Evolutionary conservation across 2,888 invertebrate species (phyloP).

Genomic region (Cheilosia vernalis): DNA sequence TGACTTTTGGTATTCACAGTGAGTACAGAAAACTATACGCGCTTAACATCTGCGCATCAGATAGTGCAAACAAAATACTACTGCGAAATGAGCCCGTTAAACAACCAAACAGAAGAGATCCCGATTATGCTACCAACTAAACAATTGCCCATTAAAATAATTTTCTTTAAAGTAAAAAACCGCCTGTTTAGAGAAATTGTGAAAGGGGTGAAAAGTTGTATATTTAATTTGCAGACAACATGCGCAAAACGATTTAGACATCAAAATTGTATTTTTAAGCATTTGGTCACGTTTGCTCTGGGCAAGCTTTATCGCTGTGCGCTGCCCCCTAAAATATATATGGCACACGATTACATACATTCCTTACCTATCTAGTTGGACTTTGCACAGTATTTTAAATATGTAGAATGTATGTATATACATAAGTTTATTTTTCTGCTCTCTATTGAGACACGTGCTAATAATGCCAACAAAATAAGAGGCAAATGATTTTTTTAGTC

Average conservation of each 20-base stretch:
- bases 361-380: too few relatives aligned
- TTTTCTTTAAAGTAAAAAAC: neutral
- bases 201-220: neutral
- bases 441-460: conserved; percentile 17
- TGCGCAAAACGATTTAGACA: conserved; percentile 24
- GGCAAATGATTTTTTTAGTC: conserved; percentile 6
- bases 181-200: neutral
- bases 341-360: too few relatives aligned
- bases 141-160: neutral
- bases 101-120: neutral
- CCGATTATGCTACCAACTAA: conserved; percentile 8
- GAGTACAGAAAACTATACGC: neutral
- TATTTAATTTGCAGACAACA: conserved; percentile 7
- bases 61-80: neutral
- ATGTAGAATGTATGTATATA: neutral
- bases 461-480: neutral
- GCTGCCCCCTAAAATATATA: neutral
- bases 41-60: neutral
- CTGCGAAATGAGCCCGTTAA: neutral
- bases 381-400: conserved; percentile 2
- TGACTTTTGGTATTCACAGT: neutral
- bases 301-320: neutral
- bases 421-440: neutral
- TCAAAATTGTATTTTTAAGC: conserved; percentile 32
- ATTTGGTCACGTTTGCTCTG: conserved; percentile 43